These are phyloP conservation scores for Magallana ariakensis DNA, from an alignment of 1,140 invertebrate genomes.

Conservation along the genomic window DNA sequence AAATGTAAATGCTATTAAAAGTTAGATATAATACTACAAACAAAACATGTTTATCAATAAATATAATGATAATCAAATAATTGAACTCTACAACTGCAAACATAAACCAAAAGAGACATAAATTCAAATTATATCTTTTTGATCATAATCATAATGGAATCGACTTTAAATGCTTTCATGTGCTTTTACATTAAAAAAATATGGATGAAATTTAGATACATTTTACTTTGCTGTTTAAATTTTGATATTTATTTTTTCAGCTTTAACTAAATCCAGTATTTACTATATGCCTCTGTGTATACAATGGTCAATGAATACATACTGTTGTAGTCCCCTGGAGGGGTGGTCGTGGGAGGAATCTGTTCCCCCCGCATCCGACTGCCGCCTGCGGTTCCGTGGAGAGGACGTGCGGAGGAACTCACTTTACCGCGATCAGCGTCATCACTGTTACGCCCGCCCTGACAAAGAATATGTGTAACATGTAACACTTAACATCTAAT, in stretches of 20 bases:
- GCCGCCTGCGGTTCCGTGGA: constrained; percentile 73
- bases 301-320: constrained; percentile 57
- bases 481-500: too few relatives aligned
- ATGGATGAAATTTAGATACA: too few relatives aligned
- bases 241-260: too few relatives aligned
- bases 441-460: constrained; percentile 73
- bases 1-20: too few relatives aligned
- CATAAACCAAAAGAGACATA: background rate
- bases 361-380: constrained; percentile 69
- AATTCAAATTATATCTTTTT: background rate
- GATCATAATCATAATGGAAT: too few relatives aligned
- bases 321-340: constrained; percentile 75
- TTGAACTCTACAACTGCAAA: background rate
- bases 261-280: too few relatives aligned
- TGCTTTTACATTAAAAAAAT: too few relatives aligned
- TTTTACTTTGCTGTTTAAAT: too few relatives aligned
- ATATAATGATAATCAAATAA: constrained; percentile 7
- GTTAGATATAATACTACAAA: background rate
- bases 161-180: too few relatives aligned
- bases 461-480: background rate
- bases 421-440: constrained; percentile 75
- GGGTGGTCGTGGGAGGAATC: constrained; percentile 69
- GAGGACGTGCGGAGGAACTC: constrained; percentile 73
- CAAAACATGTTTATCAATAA: constrained; percentile 8
- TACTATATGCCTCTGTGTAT: too few relatives aligned